A percentile compares a stretch with the other conserved stretches of the same genome.
Evolutionary conservation across 2,888 invertebrate species (phyloP).

Genomic region (Anoplius nigerrimus): DNA sequence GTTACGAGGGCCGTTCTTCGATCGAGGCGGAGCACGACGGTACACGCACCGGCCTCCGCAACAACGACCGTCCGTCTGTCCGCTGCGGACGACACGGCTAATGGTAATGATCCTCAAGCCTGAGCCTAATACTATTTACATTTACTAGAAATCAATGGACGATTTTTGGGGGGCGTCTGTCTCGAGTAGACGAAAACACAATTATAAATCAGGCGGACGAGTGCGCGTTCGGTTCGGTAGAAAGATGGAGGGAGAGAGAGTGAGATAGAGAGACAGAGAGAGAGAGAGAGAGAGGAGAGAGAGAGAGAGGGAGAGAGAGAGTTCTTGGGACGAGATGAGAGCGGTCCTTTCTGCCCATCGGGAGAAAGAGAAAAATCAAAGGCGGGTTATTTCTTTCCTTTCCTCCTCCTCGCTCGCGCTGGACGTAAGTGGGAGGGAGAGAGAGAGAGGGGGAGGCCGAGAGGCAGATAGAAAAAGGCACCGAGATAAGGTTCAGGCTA

Average conservation of each 20-base stretch:
- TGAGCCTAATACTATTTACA: constrained; percentile 57
- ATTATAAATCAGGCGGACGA: constrained; percentile 53
- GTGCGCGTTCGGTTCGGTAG: constrained; percentile 5
- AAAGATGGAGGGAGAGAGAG: constrained; percentile 13
- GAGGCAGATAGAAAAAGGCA: not conserved
- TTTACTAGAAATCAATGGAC: constrained; percentile 61
- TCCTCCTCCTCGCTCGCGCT: constrained; percentile 1
- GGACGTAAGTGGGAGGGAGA: not conserved
- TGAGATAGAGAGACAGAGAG: too few relatives aligned
- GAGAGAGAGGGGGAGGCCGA: not conserved
- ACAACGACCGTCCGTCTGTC: constrained; percentile 36
- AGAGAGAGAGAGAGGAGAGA: not conserved
- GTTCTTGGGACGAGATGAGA: constrained; percentile 37
- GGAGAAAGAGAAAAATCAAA: not conserved
- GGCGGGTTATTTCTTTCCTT: not conserved
- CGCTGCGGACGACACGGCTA: constrained; percentile 41
- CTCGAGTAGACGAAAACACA: constrained; percentile 48
- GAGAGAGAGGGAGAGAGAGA: constrained; percentile 20
- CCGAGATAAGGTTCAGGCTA: constrained; percentile 48
- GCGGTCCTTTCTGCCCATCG: constrained; percentile 3
- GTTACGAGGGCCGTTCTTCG: constrained; percentile 62
- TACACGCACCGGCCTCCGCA: constrained; percentile 25
- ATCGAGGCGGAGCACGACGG: constrained; percentile 59
- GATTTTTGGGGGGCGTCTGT: constrained; percentile 22
- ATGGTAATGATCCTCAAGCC: constrained; percentile 55